Percentiles rank a stretch among this genome's conserved stretches.
phyloP scores from a whole-genome alignment of 2,113 vertebrate species.

The Perognathus longimembris region DNA sequence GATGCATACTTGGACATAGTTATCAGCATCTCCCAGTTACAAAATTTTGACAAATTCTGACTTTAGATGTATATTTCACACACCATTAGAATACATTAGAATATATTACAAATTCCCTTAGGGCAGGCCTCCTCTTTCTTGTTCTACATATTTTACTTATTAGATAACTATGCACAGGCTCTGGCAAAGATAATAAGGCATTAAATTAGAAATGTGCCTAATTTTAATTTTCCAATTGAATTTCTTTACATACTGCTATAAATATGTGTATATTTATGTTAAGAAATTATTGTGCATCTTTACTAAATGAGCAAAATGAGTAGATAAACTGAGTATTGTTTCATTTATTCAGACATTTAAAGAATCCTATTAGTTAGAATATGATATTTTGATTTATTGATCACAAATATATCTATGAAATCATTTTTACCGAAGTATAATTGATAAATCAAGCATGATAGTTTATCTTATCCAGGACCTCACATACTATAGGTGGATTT shows the following conservation, averaged over 20 bases:
- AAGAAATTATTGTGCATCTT: slow-evolving; percentile 46
- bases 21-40: slow-evolving; percentile 78
- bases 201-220: slow-evolving; percentile 78
- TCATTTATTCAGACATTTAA: slow-evolving; percentile 29
- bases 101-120: slow-evolving; percentile 80
- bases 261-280: slow-evolving; percentile 73
- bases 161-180: slow-evolving; percentile 75
- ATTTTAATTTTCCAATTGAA: slow-evolving; percentile 80
- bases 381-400: neutral
- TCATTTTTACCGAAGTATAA: neutral
- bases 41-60: slow-evolving; percentile 82
- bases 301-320: slow-evolving; percentile 57
- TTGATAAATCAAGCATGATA: neutral
- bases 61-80: slow-evolving; percentile 82
- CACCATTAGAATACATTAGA: slow-evolving; percentile 83
- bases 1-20: slow-evolving; percentile 56
- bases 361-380: slow-evolving; percentile 12
- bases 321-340: slow-evolving; percentile 36
- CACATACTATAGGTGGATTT: neutral
- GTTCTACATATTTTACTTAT: slow-evolving; percentile 81
- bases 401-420: neutral
- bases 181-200: slow-evolving; percentile 79
- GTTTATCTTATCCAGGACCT: neutral
- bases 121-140: slow-evolving; percentile 68
- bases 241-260: slow-evolving; percentile 71